Evolutionary conservation across 2,113 vertebrate genomes (phyloP).

Genomic region (Turnix velox): DNA sequence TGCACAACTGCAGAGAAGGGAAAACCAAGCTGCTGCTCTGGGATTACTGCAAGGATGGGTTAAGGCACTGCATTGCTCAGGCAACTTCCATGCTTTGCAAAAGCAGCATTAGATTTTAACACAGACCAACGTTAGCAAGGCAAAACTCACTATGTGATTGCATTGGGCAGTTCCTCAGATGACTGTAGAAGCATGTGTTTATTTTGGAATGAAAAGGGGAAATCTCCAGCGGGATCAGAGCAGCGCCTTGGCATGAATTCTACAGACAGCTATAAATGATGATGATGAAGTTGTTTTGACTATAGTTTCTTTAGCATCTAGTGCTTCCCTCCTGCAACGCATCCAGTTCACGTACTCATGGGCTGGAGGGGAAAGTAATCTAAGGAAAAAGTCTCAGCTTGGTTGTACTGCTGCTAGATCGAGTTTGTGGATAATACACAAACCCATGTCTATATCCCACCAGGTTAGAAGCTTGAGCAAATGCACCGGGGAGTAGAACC

Average conservation of each 20-base stretch:
- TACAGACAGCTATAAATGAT: not conserved
- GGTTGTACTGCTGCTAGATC: not conserved
- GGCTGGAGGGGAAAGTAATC: not conserved
- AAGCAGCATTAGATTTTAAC: not conserved
- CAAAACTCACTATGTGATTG: not conserved
- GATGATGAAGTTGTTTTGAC: not conserved
- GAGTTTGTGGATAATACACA: not conserved
- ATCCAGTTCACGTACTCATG: not conserved
- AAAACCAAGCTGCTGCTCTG: accelerated
- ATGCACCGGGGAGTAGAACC: not conserved
- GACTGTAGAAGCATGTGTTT: not conserved
- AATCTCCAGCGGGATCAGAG: not conserved
- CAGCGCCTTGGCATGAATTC: not conserved
- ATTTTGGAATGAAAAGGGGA: slow-evolving; percentile 29
- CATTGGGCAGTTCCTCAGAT: not conserved
- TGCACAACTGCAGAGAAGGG: not conserved
- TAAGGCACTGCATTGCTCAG: not conserved
- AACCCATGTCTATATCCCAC: not conserved
- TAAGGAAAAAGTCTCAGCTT: not conserved
- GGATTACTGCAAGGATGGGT: not conserved
- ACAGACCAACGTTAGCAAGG: not conserved
- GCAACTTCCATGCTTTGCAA: not conserved
- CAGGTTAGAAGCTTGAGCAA: not conserved
- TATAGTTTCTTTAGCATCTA: not conserved
- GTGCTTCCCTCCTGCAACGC: not conserved